Evolutionary conservation across 2,797 vertebrate genomes (phyloP).

Genomic region (Microcaecilia unicolor): DNA sequence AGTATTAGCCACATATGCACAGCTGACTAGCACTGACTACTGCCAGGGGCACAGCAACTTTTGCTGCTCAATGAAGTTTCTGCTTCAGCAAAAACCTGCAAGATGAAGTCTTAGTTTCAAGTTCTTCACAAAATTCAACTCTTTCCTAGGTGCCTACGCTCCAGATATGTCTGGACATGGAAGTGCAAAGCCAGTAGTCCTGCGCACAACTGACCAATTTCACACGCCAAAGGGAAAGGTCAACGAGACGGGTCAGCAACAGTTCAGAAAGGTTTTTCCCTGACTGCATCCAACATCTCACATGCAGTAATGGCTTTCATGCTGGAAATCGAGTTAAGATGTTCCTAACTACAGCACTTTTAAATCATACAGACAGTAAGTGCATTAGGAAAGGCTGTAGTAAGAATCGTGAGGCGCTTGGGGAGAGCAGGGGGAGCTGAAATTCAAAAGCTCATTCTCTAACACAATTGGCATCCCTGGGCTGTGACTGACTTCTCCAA

Average conservation of each 20-base stretch:
- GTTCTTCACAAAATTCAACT: no score
- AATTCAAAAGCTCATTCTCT: neutral
- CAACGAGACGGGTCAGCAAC: conserved; percentile 10
- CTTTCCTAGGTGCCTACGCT: no score
- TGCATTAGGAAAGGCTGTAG: neutral
- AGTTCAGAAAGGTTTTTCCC: conserved; percentile 26
- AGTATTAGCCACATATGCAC: no score
- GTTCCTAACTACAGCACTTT: neutral
- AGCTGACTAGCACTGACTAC: no score
- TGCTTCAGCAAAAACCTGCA: no score
- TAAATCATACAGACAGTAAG: neutral
- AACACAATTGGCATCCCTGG: neutral
- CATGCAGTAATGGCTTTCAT: conserved; percentile 27
- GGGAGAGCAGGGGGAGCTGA: neutral
- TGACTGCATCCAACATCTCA: neutral
- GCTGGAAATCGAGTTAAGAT: conserved; percentile 15
- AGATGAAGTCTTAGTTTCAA: no score
- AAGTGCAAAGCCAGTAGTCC: no score
- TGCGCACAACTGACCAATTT: no score
- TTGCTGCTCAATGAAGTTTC: no score
- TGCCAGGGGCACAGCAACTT: no score
- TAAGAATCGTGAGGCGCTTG: conserved; percentile 2
- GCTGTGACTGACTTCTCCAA: rapidly evolving
- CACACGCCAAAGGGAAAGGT: neutral
- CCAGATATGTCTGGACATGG: no score